Conservation (phyloP, 2,113 vertebrate species). For the Syngnathus typhle region DNA sequence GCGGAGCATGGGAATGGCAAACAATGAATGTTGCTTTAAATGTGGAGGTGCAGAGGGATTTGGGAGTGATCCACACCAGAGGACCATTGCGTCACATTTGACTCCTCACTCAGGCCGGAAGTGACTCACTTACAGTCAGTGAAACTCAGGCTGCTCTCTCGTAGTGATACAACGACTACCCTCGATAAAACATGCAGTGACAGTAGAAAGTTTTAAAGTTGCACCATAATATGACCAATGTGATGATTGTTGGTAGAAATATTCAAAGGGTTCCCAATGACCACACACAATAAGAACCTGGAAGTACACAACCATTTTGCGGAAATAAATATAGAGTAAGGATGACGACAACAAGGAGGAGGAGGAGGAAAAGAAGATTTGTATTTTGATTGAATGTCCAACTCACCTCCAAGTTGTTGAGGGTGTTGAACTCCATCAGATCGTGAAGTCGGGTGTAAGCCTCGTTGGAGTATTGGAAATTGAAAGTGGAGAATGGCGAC, state of each 20-base stretch:
- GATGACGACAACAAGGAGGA: not conserved
- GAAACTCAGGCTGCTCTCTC: conserved; percentile 32
- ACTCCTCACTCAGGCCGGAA: conserved; percentile 20
- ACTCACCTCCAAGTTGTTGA: conserved; percentile 92
- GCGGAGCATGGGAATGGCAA: not conserved
- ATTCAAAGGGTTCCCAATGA: conserved; percentile 19
- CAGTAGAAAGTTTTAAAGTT: conserved; percentile 31
- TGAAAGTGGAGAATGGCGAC: conserved; percentile 92
- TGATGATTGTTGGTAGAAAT: conserved; percentile 4
- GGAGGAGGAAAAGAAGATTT: no score
- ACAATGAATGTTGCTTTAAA: not conserved
- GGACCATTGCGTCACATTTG: conserved; percentile 7
- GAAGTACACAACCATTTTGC: not conserved
- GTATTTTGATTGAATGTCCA: not conserved
- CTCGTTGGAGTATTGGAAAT: conserved; percentile 91
- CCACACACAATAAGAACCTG: not conserved
- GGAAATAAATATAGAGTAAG: not conserved
- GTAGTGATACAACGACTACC: conserved; percentile 21
- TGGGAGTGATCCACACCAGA: not conserved
- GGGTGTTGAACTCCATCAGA: conserved; percentile 96
- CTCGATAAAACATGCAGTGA: conserved; percentile 10
- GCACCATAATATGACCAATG: conserved; percentile 24
- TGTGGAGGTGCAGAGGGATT: not conserved
- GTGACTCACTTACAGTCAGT: conserved; percentile 37
- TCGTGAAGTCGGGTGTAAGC: conserved; percentile 88